These are phyloP conservation scores for Anneissia japonica DNA, from an alignment of 35 echinoderm and acorn worm genomes.

Conservation along the genomic window DNA sequence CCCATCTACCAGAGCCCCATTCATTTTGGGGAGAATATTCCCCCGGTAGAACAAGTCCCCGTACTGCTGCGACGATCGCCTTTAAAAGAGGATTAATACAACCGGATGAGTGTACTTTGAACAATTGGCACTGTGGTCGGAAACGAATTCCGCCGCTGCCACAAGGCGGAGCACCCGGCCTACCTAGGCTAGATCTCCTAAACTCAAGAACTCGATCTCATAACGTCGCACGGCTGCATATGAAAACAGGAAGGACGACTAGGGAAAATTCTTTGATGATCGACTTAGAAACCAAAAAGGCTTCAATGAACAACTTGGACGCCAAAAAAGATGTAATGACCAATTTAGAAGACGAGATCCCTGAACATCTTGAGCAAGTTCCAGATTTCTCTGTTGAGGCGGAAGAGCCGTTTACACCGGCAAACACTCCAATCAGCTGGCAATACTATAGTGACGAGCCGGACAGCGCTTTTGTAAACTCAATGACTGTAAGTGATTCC, in stretches of 20 bases:
- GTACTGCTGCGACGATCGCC: neutral
- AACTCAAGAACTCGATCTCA: neutral
- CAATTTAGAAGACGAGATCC: neutral
- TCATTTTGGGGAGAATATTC: neutral
- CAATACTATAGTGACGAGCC: neutral
- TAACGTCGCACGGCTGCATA: neutral
- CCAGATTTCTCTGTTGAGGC: neutral
- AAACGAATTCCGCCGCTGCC: neutral
- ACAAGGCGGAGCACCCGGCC: neutral
- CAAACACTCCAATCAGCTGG: neutral
- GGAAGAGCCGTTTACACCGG: neutral
- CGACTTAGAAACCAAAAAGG: too few relatives aligned
- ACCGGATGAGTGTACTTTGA: neutral
- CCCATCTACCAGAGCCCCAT: neutral
- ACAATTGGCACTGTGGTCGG: neutral
- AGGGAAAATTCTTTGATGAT: neutral
- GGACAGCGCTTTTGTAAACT: neutral
- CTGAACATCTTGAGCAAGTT: neutral
- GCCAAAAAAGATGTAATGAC: too few relatives aligned
- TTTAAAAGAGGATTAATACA: neutral
- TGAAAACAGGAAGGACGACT: neutral
- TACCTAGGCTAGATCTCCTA: neutral
- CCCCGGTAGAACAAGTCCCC: neutral
- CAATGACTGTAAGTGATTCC: neutral
- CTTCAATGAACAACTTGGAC: too few relatives aligned